Evolutionary conservation across 2,888 invertebrate species (phyloP).

Genomic region (Schizotus pectinicornis): DNA sequence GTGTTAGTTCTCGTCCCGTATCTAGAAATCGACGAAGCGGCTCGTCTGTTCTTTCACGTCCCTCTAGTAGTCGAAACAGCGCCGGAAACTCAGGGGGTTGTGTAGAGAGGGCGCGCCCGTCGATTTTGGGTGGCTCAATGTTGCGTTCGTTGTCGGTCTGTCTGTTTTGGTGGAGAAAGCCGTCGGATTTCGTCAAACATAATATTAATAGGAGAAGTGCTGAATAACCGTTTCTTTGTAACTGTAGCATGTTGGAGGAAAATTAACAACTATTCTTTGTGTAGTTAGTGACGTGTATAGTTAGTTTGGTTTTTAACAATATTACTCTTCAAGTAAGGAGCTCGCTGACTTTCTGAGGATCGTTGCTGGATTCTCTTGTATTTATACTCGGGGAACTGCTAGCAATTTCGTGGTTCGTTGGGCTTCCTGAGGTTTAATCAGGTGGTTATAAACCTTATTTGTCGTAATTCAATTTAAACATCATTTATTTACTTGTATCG

Average conservation of each 20-base stretch:
- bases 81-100: too few relatives aligned
- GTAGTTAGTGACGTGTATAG: slow-evolving; percentile 25
- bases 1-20: too few relatives aligned
- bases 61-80: too few relatives aligned
- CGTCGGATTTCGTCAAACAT: slow-evolving; percentile 19
- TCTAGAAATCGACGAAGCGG: too few relatives aligned
- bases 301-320: slow-evolving; percentile 23
- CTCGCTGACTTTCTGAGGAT: slow-evolving; percentile 25
- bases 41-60: too few relatives aligned
- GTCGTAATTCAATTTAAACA: slow-evolving; percentile 26
- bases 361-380: neutral
- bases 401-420: slow-evolving; percentile 23
- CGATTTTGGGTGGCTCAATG: neutral
- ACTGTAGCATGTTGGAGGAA: slow-evolving; percentile 26
- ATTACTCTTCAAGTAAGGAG: slow-evolving; percentile 16
- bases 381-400: slow-evolving; percentile 15
- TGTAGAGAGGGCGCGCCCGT: neutral
- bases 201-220: slow-evolving; percentile 20
- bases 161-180: slow-evolving; percentile 24
- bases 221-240: slow-evolving; percentile 18
- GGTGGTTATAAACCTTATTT: slow-evolving; percentile 22
- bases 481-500: neutral
- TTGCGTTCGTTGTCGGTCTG: slow-evolving; percentile 4
- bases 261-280: slow-evolving; percentile 11
- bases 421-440: slow-evolving; percentile 21